Percentiles rank a stretch among this genome's conserved stretches.
Conservation (phyloP, 2,113 vertebrate species). For the Laticauda colubrina region DNA sequence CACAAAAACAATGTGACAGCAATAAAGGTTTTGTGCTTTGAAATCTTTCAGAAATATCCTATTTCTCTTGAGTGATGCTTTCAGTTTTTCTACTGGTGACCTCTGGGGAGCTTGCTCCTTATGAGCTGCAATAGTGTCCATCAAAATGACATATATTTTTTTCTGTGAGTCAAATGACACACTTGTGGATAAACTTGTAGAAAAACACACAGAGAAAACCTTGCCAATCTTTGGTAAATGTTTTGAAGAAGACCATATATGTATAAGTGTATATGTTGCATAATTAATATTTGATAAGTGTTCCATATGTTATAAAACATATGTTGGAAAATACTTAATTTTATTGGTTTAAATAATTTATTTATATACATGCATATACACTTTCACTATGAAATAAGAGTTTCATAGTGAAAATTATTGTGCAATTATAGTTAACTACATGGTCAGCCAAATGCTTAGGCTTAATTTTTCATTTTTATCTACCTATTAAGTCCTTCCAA, state of each 20-base stretch:
- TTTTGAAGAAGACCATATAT: background rate
- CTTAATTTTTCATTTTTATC: background rate
- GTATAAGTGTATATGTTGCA: background rate
- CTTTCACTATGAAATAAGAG: background rate
- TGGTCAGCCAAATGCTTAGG: background rate
- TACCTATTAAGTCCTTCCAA: too few species aligned
- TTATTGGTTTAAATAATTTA: background rate
- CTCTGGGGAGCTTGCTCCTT: background rate
- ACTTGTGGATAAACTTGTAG: background rate
- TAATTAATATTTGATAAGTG: background rate
- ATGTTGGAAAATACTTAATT: background rate
- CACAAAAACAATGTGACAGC: conserved; percentile 8
- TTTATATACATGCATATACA: background rate
- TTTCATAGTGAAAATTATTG: background rate
- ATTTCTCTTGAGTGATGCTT: conserved; percentile 19
- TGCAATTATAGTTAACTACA: background rate
- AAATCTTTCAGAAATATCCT: conserved; percentile 27
- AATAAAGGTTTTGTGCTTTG: conserved; percentile 21
- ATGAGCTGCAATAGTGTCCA: background rate
- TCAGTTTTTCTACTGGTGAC: conserved; percentile 18
- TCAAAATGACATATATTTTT: conserved; percentile 11
- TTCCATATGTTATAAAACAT: background rate
- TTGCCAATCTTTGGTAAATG: background rate
- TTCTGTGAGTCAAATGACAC: conserved; percentile 3
- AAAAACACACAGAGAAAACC: background rate